Conservation (phyloP, 2,797 vertebrate species). For the Gila robusta region DNA sequence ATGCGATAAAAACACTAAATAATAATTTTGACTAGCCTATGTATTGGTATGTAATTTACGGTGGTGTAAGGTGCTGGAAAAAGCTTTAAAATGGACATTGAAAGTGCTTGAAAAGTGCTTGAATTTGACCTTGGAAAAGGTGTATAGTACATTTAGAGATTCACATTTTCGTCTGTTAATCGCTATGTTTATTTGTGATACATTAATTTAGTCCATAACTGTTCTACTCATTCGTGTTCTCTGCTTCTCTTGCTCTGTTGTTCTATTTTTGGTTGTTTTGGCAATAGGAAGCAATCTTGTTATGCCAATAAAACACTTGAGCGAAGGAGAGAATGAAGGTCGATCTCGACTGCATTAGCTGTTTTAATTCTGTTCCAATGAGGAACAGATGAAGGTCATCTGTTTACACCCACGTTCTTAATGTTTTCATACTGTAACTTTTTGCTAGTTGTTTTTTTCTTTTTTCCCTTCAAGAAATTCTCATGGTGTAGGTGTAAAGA, state of each 20-base stretch:
- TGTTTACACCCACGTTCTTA: constrained; percentile 11
- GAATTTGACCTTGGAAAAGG: no score
- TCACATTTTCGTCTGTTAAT: no score
- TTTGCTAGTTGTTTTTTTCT: neutral
- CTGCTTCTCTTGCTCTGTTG: neutral
- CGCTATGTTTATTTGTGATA: neutral
- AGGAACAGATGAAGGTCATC: constrained; percentile 23
- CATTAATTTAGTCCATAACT: neutral
- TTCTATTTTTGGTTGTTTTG: constrained; percentile 25
- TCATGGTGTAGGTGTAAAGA: neutral
- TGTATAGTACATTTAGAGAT: no score
- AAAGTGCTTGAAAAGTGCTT: no score
- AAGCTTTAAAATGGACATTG: no score
- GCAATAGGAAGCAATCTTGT: constrained; percentile 14
- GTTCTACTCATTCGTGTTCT: neutral
- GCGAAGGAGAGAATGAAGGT: neutral
- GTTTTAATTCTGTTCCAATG: neutral
- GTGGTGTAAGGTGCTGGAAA: no score
- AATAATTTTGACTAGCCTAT: no score
- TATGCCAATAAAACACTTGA: neutral
- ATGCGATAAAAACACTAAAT: no score
- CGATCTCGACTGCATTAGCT: neutral
- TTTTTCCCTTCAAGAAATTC: neutral
- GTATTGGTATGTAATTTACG: no score
- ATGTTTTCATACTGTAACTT: constrained; percentile 8